Conservation (phyloP, 1,140 invertebrate species). For the Drosophila paulistorum region DNA sequence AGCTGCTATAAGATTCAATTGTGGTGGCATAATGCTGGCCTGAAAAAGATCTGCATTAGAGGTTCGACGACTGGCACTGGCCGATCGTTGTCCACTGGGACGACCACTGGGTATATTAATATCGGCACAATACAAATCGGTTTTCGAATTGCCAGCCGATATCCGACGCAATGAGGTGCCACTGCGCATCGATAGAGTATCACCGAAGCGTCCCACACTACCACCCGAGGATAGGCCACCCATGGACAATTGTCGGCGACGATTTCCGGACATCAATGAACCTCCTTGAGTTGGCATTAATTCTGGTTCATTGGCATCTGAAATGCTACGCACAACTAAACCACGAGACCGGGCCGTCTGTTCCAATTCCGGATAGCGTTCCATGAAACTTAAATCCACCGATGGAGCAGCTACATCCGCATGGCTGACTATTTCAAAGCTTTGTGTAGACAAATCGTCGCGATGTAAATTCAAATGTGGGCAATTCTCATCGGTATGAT, state of each 20-base stretch:
- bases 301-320: constrained; percentile 71
- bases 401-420: constrained; percentile 64
- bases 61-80: constrained; percentile 70
- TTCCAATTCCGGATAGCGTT: constrained; percentile 77
- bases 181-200: constrained; percentile 73
- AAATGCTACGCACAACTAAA: constrained; percentile 74
- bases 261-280: constrained; percentile 44
- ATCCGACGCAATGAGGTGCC: constrained; percentile 73
- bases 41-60: constrained; percentile 77
- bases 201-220: constrained; percentile 60
- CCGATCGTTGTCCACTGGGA: constrained; percentile 60
- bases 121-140: constrained; percentile 74
- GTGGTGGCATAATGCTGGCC: constrained; percentile 61
- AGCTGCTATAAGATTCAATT: constrained; percentile 73
- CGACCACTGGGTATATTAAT: constrained; percentile 68
- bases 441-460: constrained; percentile 65
- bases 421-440: constrained; percentile 68
- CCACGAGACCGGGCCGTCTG: constrained; percentile 69
- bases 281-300: constrained; percentile 21
- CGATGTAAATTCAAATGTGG: constrained; percentile 37
- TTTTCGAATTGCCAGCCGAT: constrained; percentile 69
- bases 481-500: constrained; percentile 65
- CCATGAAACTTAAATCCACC: constrained; percentile 73
- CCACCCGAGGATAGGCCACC: constrained; percentile 70
- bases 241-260: constrained; percentile 69